These are phyloP conservation scores for Ctenopoma kingsleyae DNA, from an alignment of 2,797 vertebrate species.

Conservation along the genomic window DNA sequence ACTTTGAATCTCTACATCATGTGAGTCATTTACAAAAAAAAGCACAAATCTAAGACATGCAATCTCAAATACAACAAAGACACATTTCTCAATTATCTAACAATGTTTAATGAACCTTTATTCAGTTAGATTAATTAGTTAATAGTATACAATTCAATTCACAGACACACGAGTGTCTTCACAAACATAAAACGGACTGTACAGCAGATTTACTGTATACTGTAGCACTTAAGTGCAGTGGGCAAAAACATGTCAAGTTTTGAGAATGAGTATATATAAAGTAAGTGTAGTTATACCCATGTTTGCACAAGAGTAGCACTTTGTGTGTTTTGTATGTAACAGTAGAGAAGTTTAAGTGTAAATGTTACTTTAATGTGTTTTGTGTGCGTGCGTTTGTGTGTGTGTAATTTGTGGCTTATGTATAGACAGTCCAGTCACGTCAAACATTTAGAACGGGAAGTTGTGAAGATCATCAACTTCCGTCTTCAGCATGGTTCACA, in stretches of 20 bases:
- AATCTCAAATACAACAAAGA: constrained; percentile 53
- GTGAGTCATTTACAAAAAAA: background rate
- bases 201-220: constrained; percentile 82
- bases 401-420: constrained; percentile 76
- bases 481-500: constrained; percentile 81
- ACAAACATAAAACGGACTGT: constrained; percentile 88
- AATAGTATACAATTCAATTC: constrained; percentile 89
- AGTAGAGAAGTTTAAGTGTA: constrained; percentile 63
- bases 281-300: constrained; percentile 68
- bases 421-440: constrained; percentile 86
- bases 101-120: constrained; percentile 86
- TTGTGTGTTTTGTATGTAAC: constrained; percentile 50
- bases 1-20: background rate
- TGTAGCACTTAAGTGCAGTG: constrained; percentile 78
- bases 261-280: constrained; percentile 75
- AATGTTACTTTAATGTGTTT: constrained; percentile 62
- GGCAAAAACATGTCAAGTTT: constrained; percentile 80
- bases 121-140: constrained; percentile 87
- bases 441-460: constrained; percentile 82
- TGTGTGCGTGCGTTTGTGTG: constrained; percentile 32
- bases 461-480: constrained; percentile 67
- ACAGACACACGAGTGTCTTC: constrained; percentile 87
- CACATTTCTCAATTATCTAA: constrained; percentile 79
- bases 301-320: constrained; percentile 56
- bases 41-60: constrained; percentile 12